Evolutionary conservation across 2,888 invertebrate species (phyloP), one percentile per base, ranked within the genome.

Genomic region (Drosophila testacea): DNA sequence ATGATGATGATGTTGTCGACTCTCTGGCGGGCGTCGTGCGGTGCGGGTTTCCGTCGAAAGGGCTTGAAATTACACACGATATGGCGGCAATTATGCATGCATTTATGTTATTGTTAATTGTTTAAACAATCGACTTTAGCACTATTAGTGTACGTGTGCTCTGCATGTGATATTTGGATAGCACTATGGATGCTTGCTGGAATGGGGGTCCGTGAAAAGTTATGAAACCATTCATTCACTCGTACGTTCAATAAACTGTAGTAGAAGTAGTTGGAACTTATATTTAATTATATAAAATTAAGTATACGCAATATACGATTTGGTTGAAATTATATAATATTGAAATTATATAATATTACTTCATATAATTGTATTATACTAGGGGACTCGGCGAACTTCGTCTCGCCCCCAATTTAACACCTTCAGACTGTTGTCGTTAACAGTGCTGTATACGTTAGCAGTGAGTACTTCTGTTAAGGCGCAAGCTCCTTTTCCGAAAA

Each of bases 31-130:
- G 79, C 67, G 62, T 81, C 86, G 79, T 83, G 86, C 39, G 75
- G 86, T 32, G 83, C 66, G 48, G 27, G 75, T 52, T 83, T 83
- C 83, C 83, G 83, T 67, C 51, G 83, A 81, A 83, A 73, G 52
- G 51, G 83, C 83, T 77, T 83, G 83, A 86, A 86, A 86, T 83
- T 83, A 81, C 77, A 83, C 66, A 70, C 83, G 79, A 69, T 69
- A 74, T 71, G 57, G 57, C 66, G 47, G 68, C 79, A 78, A 78
- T 78, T 74, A 78, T 78, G 71, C 74, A 44, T 79, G 65, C 86
- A 83, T 69, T 86, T 81, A 83, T 83, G 83, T 86, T 83, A 83
- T 81, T 86, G 79, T 86, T 83, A 81, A 86, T 83, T 85, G 83
- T 83, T 83, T 83, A 83, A 83, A 86, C 86, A 83, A 83, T 81